These are phyloP conservation scores for Xanthia togata DNA, from an alignment of 2,888 invertebrate genomes.

Conservation along the genomic window DNA sequence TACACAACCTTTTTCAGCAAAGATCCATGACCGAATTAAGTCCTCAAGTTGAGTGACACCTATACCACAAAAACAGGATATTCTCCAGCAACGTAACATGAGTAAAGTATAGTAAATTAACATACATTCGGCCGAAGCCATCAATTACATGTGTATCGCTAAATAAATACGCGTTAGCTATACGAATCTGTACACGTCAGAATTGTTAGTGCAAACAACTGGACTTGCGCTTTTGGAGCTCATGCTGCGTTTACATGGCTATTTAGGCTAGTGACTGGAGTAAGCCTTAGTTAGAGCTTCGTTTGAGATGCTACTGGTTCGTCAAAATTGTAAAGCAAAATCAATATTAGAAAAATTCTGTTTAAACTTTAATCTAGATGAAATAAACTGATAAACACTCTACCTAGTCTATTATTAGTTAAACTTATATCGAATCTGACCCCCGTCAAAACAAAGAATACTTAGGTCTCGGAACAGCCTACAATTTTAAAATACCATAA, in stretches of 20 bases:
- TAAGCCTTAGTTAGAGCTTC: not conserved
- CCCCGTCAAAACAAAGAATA: not conserved
- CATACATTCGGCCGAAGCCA: slow-evolving; percentile 74
- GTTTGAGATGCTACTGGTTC: not conserved
- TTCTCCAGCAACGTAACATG: slow-evolving; percentile 36
- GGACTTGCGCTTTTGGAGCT: slow-evolving; percentile 80
- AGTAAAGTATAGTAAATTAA: slow-evolving; percentile 62
- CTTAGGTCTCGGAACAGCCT: too few species aligned
- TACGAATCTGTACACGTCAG: slow-evolving; percentile 77
- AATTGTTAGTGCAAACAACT: slow-evolving; percentile 83
- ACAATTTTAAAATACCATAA: not conserved
- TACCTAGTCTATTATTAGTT: not conserved
- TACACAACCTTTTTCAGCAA: not conserved
- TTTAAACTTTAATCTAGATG: not conserved
- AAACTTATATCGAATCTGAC: not conserved
- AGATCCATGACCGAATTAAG: slow-evolving; percentile 28
- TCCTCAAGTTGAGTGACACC: slow-evolving; percentile 48
- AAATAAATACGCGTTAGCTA: slow-evolving; percentile 85
- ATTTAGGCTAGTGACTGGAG: slow-evolving; percentile 28
- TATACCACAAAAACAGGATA: slow-evolving; percentile 49
- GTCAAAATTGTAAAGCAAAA: too few species aligned
- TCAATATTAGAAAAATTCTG: not conserved
- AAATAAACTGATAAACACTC: not conserved
- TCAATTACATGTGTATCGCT: slow-evolving; percentile 87
- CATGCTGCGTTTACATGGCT: slow-evolving; percentile 72